phyloP scores from a whole-genome alignment of 64 coral and sea anemone species.

The Montipora capricornis region DNA sequence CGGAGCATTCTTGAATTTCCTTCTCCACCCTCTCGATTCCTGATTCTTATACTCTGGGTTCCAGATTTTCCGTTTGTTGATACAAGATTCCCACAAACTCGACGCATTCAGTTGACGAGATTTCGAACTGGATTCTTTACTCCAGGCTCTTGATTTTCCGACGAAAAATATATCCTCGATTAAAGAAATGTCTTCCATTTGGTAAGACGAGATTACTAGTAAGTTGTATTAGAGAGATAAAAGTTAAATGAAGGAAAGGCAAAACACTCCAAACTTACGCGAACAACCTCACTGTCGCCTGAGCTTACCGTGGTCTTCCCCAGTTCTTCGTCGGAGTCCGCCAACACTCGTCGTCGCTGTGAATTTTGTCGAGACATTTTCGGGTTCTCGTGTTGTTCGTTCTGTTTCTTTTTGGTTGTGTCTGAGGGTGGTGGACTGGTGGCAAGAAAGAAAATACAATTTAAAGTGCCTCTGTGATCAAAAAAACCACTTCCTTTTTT shows the following conservation, averaged over 20 bases:
- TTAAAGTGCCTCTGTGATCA: no score
- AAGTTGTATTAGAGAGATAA: neutral
- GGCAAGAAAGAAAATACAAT: neutral
- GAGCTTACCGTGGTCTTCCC: conserved; percentile 14
- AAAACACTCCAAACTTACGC: neutral
- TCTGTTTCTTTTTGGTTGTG: conserved; percentile 28
- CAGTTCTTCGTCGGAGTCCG: conserved; percentile 46
- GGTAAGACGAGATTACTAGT: no score
- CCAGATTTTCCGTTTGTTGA: no score
- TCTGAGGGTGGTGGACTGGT: conserved; percentile 32
- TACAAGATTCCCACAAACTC: no score
- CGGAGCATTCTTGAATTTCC: no score
- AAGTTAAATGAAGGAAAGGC: neutral
- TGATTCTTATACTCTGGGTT: no score
- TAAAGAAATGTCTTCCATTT: no score
- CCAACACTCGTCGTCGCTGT: neutral
- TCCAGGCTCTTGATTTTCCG: no score
- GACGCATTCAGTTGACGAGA: no score
- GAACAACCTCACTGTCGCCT: conserved; percentile 29
- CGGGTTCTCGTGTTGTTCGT: neutral
- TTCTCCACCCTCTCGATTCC: no score
- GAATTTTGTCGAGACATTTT: conserved; percentile 16
- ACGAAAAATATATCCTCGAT: no score
- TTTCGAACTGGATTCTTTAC: no score
- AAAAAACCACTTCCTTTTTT: neutral